These are phyloP conservation scores for Uropsilus gracilis DNA, from an alignment of 2,113 vertebrate genomes.

Conservation along the genomic window DNA sequence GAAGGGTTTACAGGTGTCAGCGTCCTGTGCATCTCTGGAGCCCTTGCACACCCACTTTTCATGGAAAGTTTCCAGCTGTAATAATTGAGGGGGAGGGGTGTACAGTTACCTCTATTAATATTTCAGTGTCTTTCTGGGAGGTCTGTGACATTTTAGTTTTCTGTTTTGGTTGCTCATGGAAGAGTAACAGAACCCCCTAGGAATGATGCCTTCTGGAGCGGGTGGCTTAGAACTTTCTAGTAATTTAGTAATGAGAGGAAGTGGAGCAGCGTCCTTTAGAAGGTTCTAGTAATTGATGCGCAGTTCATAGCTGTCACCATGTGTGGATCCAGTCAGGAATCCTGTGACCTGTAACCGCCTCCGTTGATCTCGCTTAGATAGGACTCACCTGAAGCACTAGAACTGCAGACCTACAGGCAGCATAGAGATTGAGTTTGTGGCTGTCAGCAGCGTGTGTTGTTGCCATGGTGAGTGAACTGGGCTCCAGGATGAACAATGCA, in stretches of 20 bases:
- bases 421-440: not conserved
- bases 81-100: too few relatives aligned
- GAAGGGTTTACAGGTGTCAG: not conserved
- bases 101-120: not conserved
- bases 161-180: not conserved
- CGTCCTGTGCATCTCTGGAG: too few relatives aligned
- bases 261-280: not conserved
- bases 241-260: not conserved
- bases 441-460: too few relatives aligned
- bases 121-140: not conserved
- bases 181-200: not conserved
- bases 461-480: not conserved
- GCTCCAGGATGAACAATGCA: fast-evolving
- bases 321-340: fast-evolving
- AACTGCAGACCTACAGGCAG: fast-evolving
- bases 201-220: not conserved
- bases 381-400: not conserved
- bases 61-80: not conserved
- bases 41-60: fast-evolving
- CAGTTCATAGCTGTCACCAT: not conserved
- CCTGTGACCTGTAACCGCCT: not conserved
- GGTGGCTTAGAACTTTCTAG: not conserved
- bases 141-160: not conserved
- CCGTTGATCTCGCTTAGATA: not conserved
- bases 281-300: not conserved